Conservation (phyloP, 2,113 vertebrate genomes). For the Dipodomys merriami region DNA sequence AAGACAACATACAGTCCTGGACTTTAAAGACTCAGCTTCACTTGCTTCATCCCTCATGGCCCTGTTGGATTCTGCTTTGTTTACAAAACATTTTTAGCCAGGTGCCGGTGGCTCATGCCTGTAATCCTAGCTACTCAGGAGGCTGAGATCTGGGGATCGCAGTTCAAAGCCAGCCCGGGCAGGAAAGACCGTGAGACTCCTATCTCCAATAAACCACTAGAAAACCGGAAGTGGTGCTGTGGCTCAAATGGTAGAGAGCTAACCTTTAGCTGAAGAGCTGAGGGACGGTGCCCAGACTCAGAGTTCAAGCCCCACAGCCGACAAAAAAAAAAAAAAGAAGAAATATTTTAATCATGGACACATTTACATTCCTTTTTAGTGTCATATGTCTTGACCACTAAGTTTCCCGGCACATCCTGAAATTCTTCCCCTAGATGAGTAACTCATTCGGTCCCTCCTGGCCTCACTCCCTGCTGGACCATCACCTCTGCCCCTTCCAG, state of each 20-base stretch:
- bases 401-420: neutral
- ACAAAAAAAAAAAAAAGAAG: too few relatives aligned
- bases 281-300: too few relatives aligned
- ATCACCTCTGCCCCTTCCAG: neutral
- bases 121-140: too few relatives aligned
- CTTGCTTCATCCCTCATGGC: neutral
- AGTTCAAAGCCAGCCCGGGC: too few relatives aligned
- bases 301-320: too few relatives aligned
- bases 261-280: too few relatives aligned
- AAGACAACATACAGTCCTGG: neutral
- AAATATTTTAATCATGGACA: neutral
- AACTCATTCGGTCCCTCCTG: neutral
- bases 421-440: neutral
- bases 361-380: neutral
- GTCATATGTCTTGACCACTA: neutral
- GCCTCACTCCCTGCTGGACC: neutral
- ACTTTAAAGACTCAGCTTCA: neutral
- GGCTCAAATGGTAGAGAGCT: too few relatives aligned
- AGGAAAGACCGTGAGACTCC: too few relatives aligned
- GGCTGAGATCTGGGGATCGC: too few relatives aligned
- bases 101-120: too few relatives aligned
- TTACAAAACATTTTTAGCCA: neutral
- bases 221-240: too few relatives aligned
- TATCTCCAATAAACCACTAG: too few relatives aligned
- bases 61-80: neutral